Evolutionary conservation across 2,797 vertebrate genomes (phyloP).

Genomic region (Spinus olivaceus): DNA sequence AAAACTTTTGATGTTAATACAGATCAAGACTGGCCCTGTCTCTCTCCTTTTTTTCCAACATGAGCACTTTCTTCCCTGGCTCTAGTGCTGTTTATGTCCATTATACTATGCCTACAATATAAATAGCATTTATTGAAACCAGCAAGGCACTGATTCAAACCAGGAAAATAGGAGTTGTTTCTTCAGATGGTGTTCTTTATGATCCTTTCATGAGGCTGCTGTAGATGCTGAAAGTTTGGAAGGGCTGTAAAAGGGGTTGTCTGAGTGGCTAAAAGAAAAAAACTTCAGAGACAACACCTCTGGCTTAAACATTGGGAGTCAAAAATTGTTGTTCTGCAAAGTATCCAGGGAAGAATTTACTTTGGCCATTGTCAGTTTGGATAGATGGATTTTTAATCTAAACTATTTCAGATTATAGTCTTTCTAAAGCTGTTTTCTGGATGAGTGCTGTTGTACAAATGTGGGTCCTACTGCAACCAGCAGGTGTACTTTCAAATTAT

Average conservation of each 20-base stretch:
- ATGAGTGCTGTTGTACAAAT: background rate
- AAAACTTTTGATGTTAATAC: background rate
- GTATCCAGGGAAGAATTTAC: rapidly evolving
- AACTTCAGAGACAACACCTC: background rate
- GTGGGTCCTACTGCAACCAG: background rate
- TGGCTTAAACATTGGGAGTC: background rate
- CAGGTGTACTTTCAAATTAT: background rate
- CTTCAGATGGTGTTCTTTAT: rapidly evolving
- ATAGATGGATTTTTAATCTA: background rate
- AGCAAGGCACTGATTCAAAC: background rate
- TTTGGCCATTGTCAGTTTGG: background rate
- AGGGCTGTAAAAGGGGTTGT: background rate
- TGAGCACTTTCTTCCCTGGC: background rate
- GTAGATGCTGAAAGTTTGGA: background rate
- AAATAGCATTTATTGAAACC: background rate
- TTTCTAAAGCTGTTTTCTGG: background rate
- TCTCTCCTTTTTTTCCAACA: background rate
- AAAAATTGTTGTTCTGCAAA: background rate
- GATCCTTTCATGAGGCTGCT: background rate
- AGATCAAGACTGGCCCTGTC: background rate
- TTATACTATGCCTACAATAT: background rate
- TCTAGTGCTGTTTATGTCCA: rapidly evolving
- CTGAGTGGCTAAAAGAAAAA: background rate
- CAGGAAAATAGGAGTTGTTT: background rate
- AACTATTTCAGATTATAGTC: background rate